These are phyloP conservation scores for Beris chalybata DNA, from an alignment of 2,888 invertebrate species.

Conservation along the genomic window DNA sequence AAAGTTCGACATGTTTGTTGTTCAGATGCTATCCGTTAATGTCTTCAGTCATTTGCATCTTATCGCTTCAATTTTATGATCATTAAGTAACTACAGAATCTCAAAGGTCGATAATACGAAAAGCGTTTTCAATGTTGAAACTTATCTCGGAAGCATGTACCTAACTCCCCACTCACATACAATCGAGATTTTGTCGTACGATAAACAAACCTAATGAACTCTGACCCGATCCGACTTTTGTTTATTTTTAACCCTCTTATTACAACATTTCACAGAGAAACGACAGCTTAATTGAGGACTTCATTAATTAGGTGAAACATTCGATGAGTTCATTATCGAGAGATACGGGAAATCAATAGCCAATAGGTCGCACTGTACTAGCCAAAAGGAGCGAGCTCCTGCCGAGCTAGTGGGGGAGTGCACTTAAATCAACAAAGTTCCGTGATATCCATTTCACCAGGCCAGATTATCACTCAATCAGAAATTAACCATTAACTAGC, in stretches of 20 bases:
- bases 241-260: background rate
- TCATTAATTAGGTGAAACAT: constrained; percentile 27
- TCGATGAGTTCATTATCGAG: constrained; percentile 21
- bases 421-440: constrained; percentile 23
- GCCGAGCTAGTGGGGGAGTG: background rate
- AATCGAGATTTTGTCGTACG: no score
- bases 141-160: no score
- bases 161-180: no score
- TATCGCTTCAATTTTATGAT: no score
- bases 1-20: no score
- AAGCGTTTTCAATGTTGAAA: no score
- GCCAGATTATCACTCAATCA: constrained; percentile 31
- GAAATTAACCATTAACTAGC: constrained; percentile 26
- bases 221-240: no score
- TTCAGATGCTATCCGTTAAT: no score
- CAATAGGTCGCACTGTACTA: background rate
- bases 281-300: constrained; percentile 31
- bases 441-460: constrained; percentile 19
- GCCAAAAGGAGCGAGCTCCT: background rate
- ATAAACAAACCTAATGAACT: no score
- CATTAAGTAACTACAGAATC: no score
- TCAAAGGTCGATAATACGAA: no score
- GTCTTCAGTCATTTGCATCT: no score
- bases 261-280: constrained; percentile 5
- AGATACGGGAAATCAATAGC: constrained; percentile 28